phyloP scores from a whole-genome alignment of 2,888 invertebrate genomes.

The Drosophila anomelani region DNA sequence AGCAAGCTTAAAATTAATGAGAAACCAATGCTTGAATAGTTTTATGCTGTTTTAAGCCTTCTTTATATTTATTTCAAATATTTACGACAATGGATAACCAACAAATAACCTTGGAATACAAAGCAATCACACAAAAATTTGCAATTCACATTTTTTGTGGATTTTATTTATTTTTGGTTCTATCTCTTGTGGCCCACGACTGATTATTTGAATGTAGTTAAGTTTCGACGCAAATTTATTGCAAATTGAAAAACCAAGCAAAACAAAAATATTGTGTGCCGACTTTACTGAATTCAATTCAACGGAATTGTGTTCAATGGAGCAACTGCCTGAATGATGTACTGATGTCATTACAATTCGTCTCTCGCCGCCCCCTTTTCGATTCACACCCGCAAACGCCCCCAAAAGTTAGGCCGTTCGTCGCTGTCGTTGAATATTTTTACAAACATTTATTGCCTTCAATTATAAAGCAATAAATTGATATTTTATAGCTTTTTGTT shows the following conservation, averaged over 20 bases:
- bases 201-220: slow-evolving; percentile 40
- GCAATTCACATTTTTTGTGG: slow-evolving; percentile 46
- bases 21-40: neutral
- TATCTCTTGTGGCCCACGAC: slow-evolving; percentile 1
- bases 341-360: slow-evolving; percentile 68
- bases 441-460: slow-evolving; percentile 69
- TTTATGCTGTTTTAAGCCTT: neutral
- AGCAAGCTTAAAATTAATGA: neutral
- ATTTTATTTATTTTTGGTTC: slow-evolving; percentile 6
- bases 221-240: slow-evolving; percentile 57
- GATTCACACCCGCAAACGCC: slow-evolving; percentile 43
- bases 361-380: slow-evolving; percentile 22
- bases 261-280: slow-evolving; percentile 41
- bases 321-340: slow-evolving; percentile 45
- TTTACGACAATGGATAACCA: slow-evolving; percentile 26
- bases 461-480: slow-evolving; percentile 76
- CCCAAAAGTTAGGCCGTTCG: slow-evolving; percentile 16
- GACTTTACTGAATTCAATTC: slow-evolving; percentile 59
- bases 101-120: slow-evolving; percentile 34
- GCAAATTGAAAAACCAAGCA: slow-evolving; percentile 63
- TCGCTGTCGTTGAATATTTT: slow-evolving; percentile 25
- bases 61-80: neutral
- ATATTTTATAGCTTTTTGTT: slow-evolving; percentile 53
- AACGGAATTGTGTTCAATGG: slow-evolving; percentile 58
- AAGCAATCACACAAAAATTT: slow-evolving; percentile 40